A percentile compares a stretch with the other conserved stretches of the same genome.
Evolutionary conservation across 2,888 invertebrate genomes (phyloP).

Genomic region (Tanytarsus gracilentus): DNA sequence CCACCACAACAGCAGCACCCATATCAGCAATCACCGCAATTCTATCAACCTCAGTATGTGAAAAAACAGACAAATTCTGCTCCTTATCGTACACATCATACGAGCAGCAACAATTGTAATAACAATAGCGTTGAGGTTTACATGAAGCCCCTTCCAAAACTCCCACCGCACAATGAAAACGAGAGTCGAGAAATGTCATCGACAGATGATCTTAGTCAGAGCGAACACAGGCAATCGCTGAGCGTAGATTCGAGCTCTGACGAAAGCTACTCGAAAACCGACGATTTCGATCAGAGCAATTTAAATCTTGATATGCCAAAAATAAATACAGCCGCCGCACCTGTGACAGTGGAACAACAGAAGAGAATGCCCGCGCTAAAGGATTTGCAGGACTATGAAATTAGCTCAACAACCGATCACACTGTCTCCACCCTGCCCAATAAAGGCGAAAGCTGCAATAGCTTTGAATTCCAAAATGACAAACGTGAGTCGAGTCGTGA

Average conservation of each 20-base stretch:
- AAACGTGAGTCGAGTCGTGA: constrained; percentile 22
- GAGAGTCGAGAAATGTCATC: constrained; percentile 52
- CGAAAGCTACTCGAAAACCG: constrained; percentile 73
- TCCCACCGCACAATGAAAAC: constrained; percentile 44
- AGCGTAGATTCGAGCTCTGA: constrained; percentile 70
- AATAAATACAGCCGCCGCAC: constrained; percentile 33
- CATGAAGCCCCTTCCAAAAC: constrained; percentile 51
- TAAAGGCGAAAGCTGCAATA: constrained; percentile 54
- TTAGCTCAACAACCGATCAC: constrained; percentile 45
- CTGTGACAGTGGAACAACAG: constrained; percentile 35
- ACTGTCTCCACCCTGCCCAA: constrained; percentile 52
- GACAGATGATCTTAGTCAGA: constrained; percentile 71
- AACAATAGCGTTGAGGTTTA: constrained; percentile 39
- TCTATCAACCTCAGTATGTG: constrained; percentile 24
- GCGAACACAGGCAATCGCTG: constrained; percentile 59
- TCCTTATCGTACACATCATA: constrained; percentile 33
- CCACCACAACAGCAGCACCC: constrained; percentile 43
- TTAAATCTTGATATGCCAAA: constrained; percentile 36
- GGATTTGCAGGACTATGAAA: constrained; percentile 42
- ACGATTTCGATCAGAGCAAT: constrained; percentile 48
- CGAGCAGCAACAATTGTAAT: neutral
- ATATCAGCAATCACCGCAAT: constrained; percentile 25
- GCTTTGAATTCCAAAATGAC: constrained; percentile 51
- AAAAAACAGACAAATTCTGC: constrained; percentile 37
- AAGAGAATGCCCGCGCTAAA: constrained; percentile 35